phyloP scores from a whole-genome alignment of 2,888 invertebrate species.

The Melinaea menophilus region DNA sequence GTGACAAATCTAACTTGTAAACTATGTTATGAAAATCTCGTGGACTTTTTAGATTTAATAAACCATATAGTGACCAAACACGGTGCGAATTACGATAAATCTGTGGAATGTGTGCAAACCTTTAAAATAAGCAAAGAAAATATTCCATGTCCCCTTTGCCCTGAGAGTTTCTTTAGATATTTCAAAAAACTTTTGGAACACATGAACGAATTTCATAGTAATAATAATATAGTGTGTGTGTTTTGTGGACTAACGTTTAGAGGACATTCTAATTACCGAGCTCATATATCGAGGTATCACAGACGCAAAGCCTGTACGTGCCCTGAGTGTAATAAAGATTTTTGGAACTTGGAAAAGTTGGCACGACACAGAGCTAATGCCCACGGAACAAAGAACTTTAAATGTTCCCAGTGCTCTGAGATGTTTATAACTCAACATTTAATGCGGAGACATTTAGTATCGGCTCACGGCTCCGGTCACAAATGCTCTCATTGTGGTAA shows the following conservation, averaged over 20 bases:
- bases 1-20: constrained; percentile 40
- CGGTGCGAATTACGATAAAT: constrained; percentile 36
- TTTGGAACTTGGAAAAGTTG: constrained; percentile 36
- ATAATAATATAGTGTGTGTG: constrained; percentile 40
- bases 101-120: constrained; percentile 35
- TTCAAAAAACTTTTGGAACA: constrained; percentile 42
- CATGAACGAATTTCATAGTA: constrained; percentile 39
- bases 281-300: constrained; percentile 39
- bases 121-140: constrained; percentile 39
- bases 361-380: constrained; percentile 39
- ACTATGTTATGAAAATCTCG: constrained; percentile 35
- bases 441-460: constrained; percentile 41
- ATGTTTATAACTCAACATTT: constrained; percentile 43
- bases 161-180: constrained; percentile 35
- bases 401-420: constrained; percentile 42
- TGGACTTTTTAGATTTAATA: constrained; percentile 34
- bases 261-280: constrained; percentile 35
- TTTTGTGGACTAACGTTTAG: constrained; percentile 40
- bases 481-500: constrained; percentile 47
- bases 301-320: constrained; percentile 36
- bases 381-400: constrained; percentile 41
- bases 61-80: constrained; percentile 39
- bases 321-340: constrained; percentile 40
- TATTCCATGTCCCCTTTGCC: constrained; percentile 38
- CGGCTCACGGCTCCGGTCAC: constrained; percentile 40